phyloP scores from a whole-genome alignment of 1,140 invertebrate species.

The Megalopta genalis region DNA sequence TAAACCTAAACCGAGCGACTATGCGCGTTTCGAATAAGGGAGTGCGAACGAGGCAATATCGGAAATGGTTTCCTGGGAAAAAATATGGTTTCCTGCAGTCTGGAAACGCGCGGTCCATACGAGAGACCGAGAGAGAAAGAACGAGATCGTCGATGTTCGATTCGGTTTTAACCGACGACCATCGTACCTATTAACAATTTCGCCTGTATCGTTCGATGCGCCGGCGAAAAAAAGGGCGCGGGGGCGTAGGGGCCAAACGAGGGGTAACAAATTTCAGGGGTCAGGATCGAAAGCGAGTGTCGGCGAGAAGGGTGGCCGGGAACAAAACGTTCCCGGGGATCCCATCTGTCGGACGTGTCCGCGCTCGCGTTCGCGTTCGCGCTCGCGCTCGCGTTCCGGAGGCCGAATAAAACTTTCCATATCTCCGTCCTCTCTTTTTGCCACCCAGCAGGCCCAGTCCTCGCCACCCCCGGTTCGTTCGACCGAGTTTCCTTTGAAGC shows the following conservation, averaged over 20 bases:
- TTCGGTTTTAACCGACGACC: constrained; percentile 21
- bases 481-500: constrained; percentile 31
- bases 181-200: constrained; percentile 34
- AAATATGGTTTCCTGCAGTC: not conserved
- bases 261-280: constrained; percentile 8
- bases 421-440: constrained; percentile 10
- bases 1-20: not conserved
- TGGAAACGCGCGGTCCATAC: too few relatives aligned
- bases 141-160: constrained; percentile 16
- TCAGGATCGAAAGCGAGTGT: not conserved
- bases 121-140: too few relatives aligned
- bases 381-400: too few relatives aligned
- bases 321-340: constrained; percentile 27
- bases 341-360: constrained; percentile 14
- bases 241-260: too few relatives aligned
- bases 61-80: not conserved
- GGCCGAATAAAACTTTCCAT: constrained; percentile 29
- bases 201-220: constrained; percentile 1
- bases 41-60: not conserved
- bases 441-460: too few relatives aligned
- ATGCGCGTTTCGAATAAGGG: too few relatives aligned
- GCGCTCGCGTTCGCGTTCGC: too few relatives aligned
- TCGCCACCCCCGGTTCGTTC: not conserved
- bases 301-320: not conserved
- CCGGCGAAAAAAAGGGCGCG: not conserved